These are phyloP conservation scores for Tetheella fluctuosa DNA, from an alignment of 2,888 invertebrate species.

Conservation along the genomic window DNA sequence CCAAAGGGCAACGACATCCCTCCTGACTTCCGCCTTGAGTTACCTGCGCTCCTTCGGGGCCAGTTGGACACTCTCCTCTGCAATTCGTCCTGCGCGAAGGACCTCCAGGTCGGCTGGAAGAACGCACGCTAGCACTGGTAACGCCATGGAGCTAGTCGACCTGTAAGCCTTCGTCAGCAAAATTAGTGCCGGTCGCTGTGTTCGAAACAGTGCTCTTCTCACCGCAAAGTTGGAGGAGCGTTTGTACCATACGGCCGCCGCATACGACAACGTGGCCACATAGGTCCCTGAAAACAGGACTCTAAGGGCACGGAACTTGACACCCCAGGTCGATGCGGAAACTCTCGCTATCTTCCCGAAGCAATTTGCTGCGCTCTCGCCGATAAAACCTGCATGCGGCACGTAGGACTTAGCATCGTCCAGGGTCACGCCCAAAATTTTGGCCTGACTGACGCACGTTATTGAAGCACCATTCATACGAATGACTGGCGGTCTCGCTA, in stretches of 20 bases:
- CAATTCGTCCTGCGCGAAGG: slow-evolving; percentile 16
- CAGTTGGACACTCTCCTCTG: not conserved
- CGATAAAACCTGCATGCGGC: slow-evolving; percentile 24
- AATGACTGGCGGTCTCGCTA: slow-evolving; percentile 13
- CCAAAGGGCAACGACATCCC: slow-evolving; percentile 24
- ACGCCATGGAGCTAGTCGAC: slow-evolving; percentile 8
- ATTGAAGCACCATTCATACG: slow-evolving; percentile 13
- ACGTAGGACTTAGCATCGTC: slow-evolving; percentile 20
- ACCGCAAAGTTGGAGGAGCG: slow-evolving; percentile 10
- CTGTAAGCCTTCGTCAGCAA: slow-evolving; percentile 23
- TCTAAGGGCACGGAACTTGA: slow-evolving; percentile 27
- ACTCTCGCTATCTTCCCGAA: slow-evolving; percentile 36
- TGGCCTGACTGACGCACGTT: slow-evolving; percentile 8
- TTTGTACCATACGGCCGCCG: slow-evolving; percentile 26
- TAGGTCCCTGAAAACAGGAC: slow-evolving; percentile 21
- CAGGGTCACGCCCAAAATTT: slow-evolving; percentile 25
- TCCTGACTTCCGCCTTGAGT: not conserved
- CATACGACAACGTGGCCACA: slow-evolving; percentile 21
- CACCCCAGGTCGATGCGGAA: slow-evolving; percentile 37
- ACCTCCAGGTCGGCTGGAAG: slow-evolving; percentile 29
- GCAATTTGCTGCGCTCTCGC: slow-evolving; percentile 26
- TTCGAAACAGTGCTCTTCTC: not conserved
- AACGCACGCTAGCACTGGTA: slow-evolving; percentile 23
- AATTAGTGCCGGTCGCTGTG: slow-evolving; percentile 12
- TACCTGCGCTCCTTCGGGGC: not conserved